Evolutionary conservation across 2,113 vertebrate species (phyloP), one percentile per base, ranked within the genome.

Genomic region (Gymnarchus niloticus): DNA sequence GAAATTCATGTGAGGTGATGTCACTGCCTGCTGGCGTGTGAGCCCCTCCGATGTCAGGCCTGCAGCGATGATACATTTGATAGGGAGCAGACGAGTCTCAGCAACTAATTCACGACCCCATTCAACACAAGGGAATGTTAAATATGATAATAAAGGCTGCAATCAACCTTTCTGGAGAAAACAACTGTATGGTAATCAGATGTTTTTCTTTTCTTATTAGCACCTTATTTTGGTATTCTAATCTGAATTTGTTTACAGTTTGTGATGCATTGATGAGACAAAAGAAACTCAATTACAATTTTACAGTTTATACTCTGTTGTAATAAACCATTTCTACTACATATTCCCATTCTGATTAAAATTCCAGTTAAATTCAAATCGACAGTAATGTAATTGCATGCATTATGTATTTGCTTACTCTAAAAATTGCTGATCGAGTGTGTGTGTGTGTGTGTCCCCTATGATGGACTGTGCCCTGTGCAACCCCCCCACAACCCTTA

Each of bases 141-240:
- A 83, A 46, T 57, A 23, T 37, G 14, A 21, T 83, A 83, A 83
- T 83, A 59, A 83, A 56, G n/a, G 56, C 51, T 54, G 69, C 56
- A 78, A 77, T 57, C 65, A 57, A 52, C 33, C 61, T 56, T 17
- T 33, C 37, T 23, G 49, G 28, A 41, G 49, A 56, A 54, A 82
- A 57, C 73, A 73, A 49, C 44, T 28, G 4, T 80, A 54, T 77
- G 84, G 51, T 56, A 85, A 85, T 85, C 84, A 25, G 33, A 85
- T 41, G 44, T n/a, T 0, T 37, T 54, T 56, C 6, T 3, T 37
- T 23, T 37, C 48, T 28, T 2, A 41, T 80, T 2, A 14, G 52
- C 52, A 48, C 41, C 49, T 56, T 54, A 28, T 56, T 83, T 33
- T 54, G 48, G n/a, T 44, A 19, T 83, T 80, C 52, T 56, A 41